Conservation (phyloP, 1,140 invertebrate species). For the Helicoverpa armigera region DNA sequence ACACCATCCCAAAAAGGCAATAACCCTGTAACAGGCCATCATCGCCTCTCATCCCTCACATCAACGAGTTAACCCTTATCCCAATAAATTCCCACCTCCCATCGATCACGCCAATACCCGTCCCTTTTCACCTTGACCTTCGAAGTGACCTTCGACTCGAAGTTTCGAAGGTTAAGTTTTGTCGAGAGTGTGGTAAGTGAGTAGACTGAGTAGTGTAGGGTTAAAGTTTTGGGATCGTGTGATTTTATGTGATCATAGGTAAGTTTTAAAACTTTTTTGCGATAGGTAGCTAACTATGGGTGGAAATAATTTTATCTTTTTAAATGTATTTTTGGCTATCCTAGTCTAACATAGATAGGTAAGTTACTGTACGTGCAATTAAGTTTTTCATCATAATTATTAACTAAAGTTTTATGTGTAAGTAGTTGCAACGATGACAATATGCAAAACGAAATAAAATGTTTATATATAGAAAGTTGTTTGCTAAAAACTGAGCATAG, state of each 20-base stretch:
- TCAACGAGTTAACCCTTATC: slow-evolving; percentile 35
- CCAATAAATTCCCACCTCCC: slow-evolving; percentile 23
- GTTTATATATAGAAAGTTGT: too few relatives aligned
- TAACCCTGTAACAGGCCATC: slow-evolving; percentile 8
- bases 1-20: neutral
- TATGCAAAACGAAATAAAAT: too few relatives aligned
- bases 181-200: slow-evolving; percentile 11
- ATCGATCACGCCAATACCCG: slow-evolving; percentile 23
- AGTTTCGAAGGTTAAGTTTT: slow-evolving; percentile 38
- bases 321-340: too few relatives aligned
- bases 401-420: too few relatives aligned
- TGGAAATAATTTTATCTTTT: too few relatives aligned
- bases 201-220: slow-evolving; percentile 4
- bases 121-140: slow-evolving; percentile 30
- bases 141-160: slow-evolving; percentile 24
- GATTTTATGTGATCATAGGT: slow-evolving; percentile 1
- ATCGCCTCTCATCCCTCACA: slow-evolving; percentile 25
- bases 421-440: too few relatives aligned
- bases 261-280: too few relatives aligned
- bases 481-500: too few relatives aligned
- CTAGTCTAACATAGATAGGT: too few relatives aligned
- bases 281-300: too few relatives aligned
- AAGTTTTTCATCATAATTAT: too few relatives aligned
- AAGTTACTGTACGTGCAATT: too few relatives aligned
- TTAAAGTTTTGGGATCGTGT: neutral